Evolutionary conservation across 2,797 vertebrate genomes (phyloP), one percentile per base, ranked within the genome.

Genomic region (Siniperca undulata): DNA sequence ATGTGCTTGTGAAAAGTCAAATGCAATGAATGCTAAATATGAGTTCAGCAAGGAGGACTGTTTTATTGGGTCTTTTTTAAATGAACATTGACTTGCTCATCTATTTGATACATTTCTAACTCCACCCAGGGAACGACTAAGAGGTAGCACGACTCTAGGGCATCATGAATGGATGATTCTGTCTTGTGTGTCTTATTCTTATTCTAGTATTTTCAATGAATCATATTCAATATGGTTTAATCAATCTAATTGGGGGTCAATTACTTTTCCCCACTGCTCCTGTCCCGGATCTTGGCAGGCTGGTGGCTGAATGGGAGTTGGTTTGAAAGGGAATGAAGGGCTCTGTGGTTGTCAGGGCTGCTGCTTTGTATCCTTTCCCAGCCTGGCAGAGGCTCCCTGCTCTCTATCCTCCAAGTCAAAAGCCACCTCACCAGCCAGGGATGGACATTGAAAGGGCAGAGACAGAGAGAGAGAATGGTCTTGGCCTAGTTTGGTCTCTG

Each of bases 171-270:
- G 46, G 77, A 84, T 22, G 55, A 83, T 48, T 80, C 80, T 48
- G 72, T 83, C 76, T 65, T 76, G 65, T 65, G 68, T 76, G 77
- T 86, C 81, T 83, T 82, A 73, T 82, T 91, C 53, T 78, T 82
- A 73, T 82, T 91, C 53, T 78, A 50, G 40, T 79, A 78, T 86
- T 91, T 92, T 86, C 79, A 82, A 88, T 91, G 76, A 90, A 90
- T 92, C 83, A 91, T 84, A 79, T 90, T 87, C 79, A 79, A 11
- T 87, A 72, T 58, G n/a, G 48, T 81, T 81, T 75, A 90, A 93
- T 94, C 87, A 90, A 72, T 92, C 72, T 85, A 85, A 93, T 92
- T 82, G 65, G 70, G 70, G 85, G 88, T 93, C 87, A 90, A 44
- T 84, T 89, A 77, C 80, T 73, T 61, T 42, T 1, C 78, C 65